Base-by-base conservation (phyloP, 2,797 vertebrate species). In the Etheostoma nigrum region DNA sequence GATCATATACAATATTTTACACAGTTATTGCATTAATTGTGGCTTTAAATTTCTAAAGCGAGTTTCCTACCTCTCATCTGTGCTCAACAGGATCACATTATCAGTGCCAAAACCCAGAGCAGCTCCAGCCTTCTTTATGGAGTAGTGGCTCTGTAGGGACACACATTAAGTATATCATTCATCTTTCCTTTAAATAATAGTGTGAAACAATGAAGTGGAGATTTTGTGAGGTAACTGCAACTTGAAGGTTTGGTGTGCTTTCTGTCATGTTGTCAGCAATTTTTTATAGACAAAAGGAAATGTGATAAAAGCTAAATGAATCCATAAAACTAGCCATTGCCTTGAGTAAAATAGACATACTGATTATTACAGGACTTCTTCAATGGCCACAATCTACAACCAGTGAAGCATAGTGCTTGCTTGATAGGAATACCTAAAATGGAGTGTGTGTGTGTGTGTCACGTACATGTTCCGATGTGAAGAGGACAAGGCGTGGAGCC, bases 61-160 rank as follows among this genome's bases (percentile, higher is more conserved):
- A 58, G 25, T 53, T 30, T 30, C 12, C 3, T 78, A 98, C 98
- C 97, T 97, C 94, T 99, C 97, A 74, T 98, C 96, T 74, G 96
- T 97, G 93, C 97, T 98, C 91, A 99, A 95, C 91, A 99, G 94
- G 92, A 99, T 94, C 83, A 99, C 98, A 8, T 99, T 99, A 65
- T 99, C 98, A 0, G 95, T 95, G 79, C 98, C 98, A 81, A 99
- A 99, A n/a, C 98, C 98, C 86, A 99, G 96, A 0, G 97, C 97
- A 63, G 98, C 96, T 76, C 97, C 98, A 21, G 98, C 97, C 90
- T 99, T 99, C 94, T 98, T 99, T 90, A 99, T 98, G 18, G 98
- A 99, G 88, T 99, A 99, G 94, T 99, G 98, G 91, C 98, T 99
- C 98, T 99, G 93, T 63, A 92, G 75, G 63, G 62, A 72, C 61